These are phyloP conservation scores for Odontocerum albicorne DNA, from an alignment of 2,888 invertebrate genomes.

Conservation along the genomic window DNA sequence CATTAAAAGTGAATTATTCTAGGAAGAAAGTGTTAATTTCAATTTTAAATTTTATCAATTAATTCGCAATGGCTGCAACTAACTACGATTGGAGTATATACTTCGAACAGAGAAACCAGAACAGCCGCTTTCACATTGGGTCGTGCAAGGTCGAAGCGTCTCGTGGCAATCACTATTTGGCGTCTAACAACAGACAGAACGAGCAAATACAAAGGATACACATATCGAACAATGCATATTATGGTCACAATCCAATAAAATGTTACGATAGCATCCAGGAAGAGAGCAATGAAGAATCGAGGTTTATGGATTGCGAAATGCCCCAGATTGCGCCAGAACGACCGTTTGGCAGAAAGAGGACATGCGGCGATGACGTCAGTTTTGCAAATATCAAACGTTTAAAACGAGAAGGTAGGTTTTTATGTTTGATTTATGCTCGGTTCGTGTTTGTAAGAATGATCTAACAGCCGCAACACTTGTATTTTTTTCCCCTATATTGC, in stretches of 20 bases:
- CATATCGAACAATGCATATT: conserved; percentile 57
- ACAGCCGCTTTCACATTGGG: conserved; percentile 11
- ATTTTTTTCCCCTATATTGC: neutral
- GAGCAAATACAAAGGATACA: conserved; percentile 40
- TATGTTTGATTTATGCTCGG: conserved; percentile 1
- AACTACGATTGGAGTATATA: conserved; percentile 21
- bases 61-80: conserved; percentile 16
- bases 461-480: neutral
- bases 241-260: conserved; percentile 50
- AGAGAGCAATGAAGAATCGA: conserved; percentile 40
- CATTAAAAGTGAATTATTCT: too few species aligned
- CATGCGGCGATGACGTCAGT: conserved; percentile 47
- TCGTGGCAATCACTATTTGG: conserved; percentile 11
- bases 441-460: conserved; percentile 20
- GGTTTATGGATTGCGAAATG: conserved; percentile 50
- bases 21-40: too few species aligned
- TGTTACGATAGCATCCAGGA: conserved; percentile 42
- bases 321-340: conserved; percentile 40
- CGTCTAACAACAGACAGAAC: neutral
- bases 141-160: conserved; percentile 24
- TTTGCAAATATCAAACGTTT: conserved; percentile 49
- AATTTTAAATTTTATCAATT: too few species aligned
- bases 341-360: conserved; percentile 47
- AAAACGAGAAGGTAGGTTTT: conserved; percentile 50
- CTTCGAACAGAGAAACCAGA: conserved; percentile 17